These are phyloP conservation scores for Synanthedon tipuliformis DNA, from an alignment of 2,888 invertebrate genomes.

Conservation along the genomic window DNA sequence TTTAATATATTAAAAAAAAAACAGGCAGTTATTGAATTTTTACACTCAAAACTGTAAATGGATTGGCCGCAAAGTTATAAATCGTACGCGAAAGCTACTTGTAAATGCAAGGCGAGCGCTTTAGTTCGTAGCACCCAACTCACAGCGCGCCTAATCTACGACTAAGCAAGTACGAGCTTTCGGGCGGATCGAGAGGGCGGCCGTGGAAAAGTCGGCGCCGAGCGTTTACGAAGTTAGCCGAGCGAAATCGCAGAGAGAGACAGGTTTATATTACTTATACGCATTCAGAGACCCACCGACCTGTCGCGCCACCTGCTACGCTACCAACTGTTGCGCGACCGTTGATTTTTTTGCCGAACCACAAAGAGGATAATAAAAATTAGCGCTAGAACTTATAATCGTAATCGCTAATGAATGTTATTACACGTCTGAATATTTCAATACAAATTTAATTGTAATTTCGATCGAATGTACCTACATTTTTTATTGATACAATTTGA, in stretches of 20 bases:
- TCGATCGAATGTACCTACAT: too few species aligned
- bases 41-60: too few species aligned
- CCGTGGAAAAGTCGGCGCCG: slow-evolving; percentile 16
- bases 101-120: too few species aligned
- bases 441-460: too few species aligned
- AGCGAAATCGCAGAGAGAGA: slow-evolving; percentile 16
- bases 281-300: slow-evolving; percentile 22
- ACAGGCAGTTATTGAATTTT: too few species aligned
- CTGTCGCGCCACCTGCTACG: slow-evolving; percentile 65
- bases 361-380: slow-evolving; percentile 44
- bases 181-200: slow-evolving; percentile 60
- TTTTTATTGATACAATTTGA: too few species aligned
- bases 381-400: slow-evolving; percentile 28
- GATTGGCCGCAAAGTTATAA: too few species aligned
- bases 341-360: slow-evolving; percentile 62
- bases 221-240: slow-evolving; percentile 28
- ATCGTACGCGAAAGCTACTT: too few species aligned
- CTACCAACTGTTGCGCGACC: slow-evolving; percentile 67
- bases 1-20: too few species aligned
- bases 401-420: background rate
- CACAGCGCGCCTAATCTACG: slow-evolving; percentile 43
- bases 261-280: slow-evolving; percentile 3
- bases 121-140: slow-evolving; percentile 29
- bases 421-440: too few species aligned
- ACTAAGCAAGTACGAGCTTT: slow-evolving; percentile 50